Evolutionary conservation across 2,888 invertebrate species (phyloP).

Genomic region (Tetragnatha montana): DNA sequence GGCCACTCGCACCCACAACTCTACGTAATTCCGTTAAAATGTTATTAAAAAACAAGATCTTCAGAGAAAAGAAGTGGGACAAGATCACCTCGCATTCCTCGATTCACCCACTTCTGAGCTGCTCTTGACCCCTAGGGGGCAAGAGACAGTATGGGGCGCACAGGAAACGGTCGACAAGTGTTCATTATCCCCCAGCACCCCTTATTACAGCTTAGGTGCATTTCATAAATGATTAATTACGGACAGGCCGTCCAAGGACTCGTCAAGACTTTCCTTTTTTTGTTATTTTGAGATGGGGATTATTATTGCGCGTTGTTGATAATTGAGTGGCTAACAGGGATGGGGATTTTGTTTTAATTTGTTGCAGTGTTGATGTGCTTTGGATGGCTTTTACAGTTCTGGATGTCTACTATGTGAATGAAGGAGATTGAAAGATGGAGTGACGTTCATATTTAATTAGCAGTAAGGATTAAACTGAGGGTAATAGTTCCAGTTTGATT

Average conservation of each 20-base stretch:
- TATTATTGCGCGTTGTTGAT: slow-evolving; percentile 23
- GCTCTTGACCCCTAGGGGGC: slow-evolving; percentile 52
- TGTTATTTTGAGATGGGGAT: neutral
- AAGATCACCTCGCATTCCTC: slow-evolving; percentile 48
- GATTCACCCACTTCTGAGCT: slow-evolving; percentile 49
- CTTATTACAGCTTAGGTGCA: slow-evolving; percentile 69
- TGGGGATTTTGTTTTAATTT: neutral
- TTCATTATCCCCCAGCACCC: slow-evolving; percentile 66
- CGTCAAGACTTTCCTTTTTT: neutral
- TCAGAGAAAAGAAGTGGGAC: slow-evolving; percentile 9
- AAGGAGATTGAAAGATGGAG: slow-evolving; percentile 10
- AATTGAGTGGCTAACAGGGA: slow-evolving; percentile 29
- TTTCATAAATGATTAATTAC: slow-evolving; percentile 71
- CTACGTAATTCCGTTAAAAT: too few relatives aligned
- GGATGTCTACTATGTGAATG: slow-evolving; percentile 1
- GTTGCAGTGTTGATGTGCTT: neutral
- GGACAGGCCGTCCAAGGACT: slow-evolving; percentile 48
- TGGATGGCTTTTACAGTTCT: slow-evolving; percentile 17
- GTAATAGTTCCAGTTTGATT: slow-evolving; percentile 19
- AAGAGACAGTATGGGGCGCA: slow-evolving; percentile 61
- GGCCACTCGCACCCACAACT: slow-evolving; percentile 4
- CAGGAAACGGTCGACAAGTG: slow-evolving; percentile 64
- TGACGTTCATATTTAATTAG: slow-evolving; percentile 31
- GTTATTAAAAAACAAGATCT: slow-evolving; percentile 42
- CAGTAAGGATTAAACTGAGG: neutral